Evolutionary conservation across 2,113 vertebrate species (phyloP).

Genomic region (Dicerorhinus sumatrensis): DNA sequence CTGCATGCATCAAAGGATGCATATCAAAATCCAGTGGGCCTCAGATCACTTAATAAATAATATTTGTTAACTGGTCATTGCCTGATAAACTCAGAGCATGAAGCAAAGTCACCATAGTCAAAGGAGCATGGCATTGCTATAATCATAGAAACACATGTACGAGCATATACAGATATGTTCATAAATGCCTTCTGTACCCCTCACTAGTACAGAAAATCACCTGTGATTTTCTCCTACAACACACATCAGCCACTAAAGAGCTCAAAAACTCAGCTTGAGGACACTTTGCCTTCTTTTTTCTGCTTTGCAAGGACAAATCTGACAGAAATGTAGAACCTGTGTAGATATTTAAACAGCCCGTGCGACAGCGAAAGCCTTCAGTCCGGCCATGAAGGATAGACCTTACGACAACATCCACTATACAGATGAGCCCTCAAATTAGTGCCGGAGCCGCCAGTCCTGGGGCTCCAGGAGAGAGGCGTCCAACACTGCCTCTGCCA

Average conservation of each 20-base stretch:
- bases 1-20: rapidly evolving
- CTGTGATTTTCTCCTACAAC: neutral
- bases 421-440: slow-evolving; percentile 96
- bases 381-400: slow-evolving; percentile 89
- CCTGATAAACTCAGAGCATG: neutral
- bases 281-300: neutral
- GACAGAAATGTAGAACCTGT: slow-evolving; percentile 87
- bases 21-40: neutral
- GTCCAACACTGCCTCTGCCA: slow-evolving; percentile 88
- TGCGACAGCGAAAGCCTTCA: slow-evolving; percentile 77
- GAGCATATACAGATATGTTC: neutral
- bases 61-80: neutral
- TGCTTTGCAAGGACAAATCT: slow-evolving; percentile 88
- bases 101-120: neutral
- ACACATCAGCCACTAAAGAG: neutral
- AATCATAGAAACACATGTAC: rapidly evolving
- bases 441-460: slow-evolving; percentile 88
- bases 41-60: neutral
- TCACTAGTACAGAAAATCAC: neutral
- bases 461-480: slow-evolving; percentile 91
- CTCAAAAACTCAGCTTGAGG: neutral
- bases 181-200: neutral
- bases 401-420: slow-evolving; percentile 87
- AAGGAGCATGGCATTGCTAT: rapidly evolving
- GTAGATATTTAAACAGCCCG: slow-evolving; percentile 47